Conservation (phyloP, 2,888 invertebrate species). For the Rhyacophila evoluta region DNA sequence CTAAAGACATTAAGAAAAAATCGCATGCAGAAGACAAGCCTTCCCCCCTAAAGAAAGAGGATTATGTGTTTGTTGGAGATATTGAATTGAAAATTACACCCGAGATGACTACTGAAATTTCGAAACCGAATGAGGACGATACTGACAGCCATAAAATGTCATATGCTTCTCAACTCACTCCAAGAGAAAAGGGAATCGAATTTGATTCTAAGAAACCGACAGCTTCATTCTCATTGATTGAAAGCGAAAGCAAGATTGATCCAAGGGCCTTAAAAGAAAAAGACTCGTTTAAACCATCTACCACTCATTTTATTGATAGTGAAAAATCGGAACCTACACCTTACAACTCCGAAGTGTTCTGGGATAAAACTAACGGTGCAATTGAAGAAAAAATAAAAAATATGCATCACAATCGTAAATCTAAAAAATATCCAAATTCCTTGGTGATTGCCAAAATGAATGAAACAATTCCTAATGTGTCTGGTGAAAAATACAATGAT, state of each 20-base stretch:
- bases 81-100: conserved; percentile 49
- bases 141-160: conserved; percentile 37
- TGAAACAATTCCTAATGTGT: conserved; percentile 69
- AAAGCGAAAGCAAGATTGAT: conserved; percentile 36
- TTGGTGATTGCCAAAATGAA: conserved; percentile 73
- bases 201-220: conserved; percentile 31
- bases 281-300: conserved; percentile 54
- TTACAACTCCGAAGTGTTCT: conserved; percentile 61
- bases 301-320: conserved; percentile 57
- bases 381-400: conserved; percentile 70
- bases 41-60: conserved; percentile 21
- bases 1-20: conserved; percentile 6
- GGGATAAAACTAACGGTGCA: conserved; percentile 69
- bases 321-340: conserved; percentile 58
- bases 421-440: conserved; percentile 72
- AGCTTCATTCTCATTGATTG: conserved; percentile 32
- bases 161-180: conserved; percentile 27
- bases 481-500: conserved; percentile 68
- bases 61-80: conserved; percentile 48
- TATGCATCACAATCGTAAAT: conserved; percentile 67
- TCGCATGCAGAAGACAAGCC: background rate
- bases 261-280: conserved; percentile 40
- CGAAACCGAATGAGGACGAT: conserved; percentile 30
- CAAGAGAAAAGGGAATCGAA: background rate
- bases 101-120: conserved; percentile 25